Evolutionary conservation across 2,888 invertebrate genomes (phyloP).

Genomic region (Callosobruchus maculatus): DNA sequence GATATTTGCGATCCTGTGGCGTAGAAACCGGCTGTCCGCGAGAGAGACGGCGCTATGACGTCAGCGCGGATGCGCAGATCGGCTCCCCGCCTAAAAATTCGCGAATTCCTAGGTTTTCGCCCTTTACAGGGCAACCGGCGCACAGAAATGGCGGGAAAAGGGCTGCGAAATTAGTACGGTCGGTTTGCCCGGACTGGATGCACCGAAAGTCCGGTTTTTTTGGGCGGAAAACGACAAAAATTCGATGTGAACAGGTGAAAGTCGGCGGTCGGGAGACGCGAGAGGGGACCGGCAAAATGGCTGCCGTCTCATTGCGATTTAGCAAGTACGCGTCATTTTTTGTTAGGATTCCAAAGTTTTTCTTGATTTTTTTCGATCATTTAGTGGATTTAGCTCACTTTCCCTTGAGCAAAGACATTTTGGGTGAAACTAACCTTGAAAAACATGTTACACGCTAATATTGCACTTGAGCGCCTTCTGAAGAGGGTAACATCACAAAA

Average conservation of each 20-base stretch:
- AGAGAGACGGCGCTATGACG: conserved; percentile 33
- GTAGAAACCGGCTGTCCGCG: too few species aligned
- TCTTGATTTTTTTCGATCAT: not conserved
- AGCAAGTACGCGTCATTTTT: conserved; percentile 13
- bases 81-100: conserved; percentile 23
- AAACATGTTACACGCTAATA: not conserved
- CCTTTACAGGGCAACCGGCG: conserved; percentile 10
- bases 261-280: conserved; percentile 41
- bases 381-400: not conserved
- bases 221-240: conserved; percentile 30
- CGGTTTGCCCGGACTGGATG: conserved; percentile 21
- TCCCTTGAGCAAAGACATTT: not conserved
- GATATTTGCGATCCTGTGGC: conserved; percentile 17
- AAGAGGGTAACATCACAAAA: too few species aligned
- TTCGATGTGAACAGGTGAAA: conserved; percentile 31
- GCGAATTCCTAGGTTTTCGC: conserved; percentile 28
- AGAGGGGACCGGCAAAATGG: conserved; percentile 44
- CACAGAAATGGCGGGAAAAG: conserved; percentile 1
- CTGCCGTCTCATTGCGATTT: conserved; percentile 36
- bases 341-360: not conserved
- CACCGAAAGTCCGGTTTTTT: conserved; percentile 35
- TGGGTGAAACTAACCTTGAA: not conserved
- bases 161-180: conserved; percentile 5
- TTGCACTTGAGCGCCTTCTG: not conserved
- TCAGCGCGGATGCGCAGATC: conserved; percentile 36